Percentiles rank a stretch among this genome's conserved stretches.
Conservation (phyloP, 2,888 invertebrate genomes). For the Apamea anceps region DNA sequence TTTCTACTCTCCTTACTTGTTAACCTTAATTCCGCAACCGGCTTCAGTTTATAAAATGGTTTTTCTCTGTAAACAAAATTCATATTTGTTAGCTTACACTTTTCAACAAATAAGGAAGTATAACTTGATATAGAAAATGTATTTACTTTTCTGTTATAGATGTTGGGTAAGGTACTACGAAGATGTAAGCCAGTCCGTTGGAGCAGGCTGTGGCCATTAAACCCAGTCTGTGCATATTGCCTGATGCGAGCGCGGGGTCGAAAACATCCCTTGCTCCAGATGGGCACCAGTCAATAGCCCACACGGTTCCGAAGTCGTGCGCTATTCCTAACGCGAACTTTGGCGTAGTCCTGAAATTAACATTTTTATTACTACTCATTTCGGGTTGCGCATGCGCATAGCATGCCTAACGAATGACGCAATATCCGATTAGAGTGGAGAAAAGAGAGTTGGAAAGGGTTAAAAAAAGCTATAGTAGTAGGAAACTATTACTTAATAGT, state of each 20-base stretch:
- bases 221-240: conserved; percentile 88
- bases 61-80: conserved; percentile 76
- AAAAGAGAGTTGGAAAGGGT: background rate
- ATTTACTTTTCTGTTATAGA: conserved; percentile 73
- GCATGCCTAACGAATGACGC: background rate
- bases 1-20: conserved; percentile 69
- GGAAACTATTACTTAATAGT: too few species aligned
- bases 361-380: conserved; percentile 7
- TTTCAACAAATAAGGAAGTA: background rate
- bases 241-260: conserved; percentile 7
- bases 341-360: conserved; percentile 72
- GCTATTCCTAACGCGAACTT: conserved; percentile 90
- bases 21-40: conserved; percentile 84
- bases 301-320: conserved; percentile 92
- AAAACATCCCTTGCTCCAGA: conserved; percentile 91
- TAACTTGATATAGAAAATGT: background rate
- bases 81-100: background rate
- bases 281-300: conserved; percentile 94
- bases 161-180: conserved; percentile 89
- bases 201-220: conserved; percentile 93
- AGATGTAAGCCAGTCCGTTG: conserved; percentile 91
- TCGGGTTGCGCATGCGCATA: too few species aligned
- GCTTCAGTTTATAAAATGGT: conserved; percentile 83
- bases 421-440: background rate
- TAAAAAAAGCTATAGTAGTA: too few species aligned